Evolutionary conservation across 2,888 invertebrate genomes (phyloP), one percentile per base, ranked within the genome.

Genomic region (Macropis europaea): DNA sequence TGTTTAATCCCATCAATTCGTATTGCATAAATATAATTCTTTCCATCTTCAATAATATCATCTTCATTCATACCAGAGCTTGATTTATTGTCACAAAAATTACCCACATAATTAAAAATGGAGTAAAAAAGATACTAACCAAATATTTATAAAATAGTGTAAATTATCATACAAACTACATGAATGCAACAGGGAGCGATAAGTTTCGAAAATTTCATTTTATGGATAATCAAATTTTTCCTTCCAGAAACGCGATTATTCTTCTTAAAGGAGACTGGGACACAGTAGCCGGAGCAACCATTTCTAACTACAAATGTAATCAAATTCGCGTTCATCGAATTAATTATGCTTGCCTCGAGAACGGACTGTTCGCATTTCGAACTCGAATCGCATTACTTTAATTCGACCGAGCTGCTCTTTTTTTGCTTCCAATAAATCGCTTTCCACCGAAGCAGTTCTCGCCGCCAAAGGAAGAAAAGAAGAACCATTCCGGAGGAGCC

Each of bases 321-420:
- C 50, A 38, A 59, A 57, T 64, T 47, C 32, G 11, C 56, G 47
- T 57, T 45, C 32, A 69, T 64, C 69, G 57, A 64, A 69, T 69
- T 45, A 59, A 40, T 57, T 50, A 24, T 15, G 24, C 5, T 53
- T 28, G 32, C 50, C 59, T 34, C 32, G 7, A 15, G 7, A 15
- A 1, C 13, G 13, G n/a, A 7, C n/a, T 24, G 2, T 26, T 9
- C 32, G 38, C 32, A 17, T 30, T 22, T 40, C 26, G 30, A 70
- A 36, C 24, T 13, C 38, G 28, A 60, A 59, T 60, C 59, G 42
- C 59, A 32, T 70, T 54, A 54, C 53, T 60, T 54, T 42, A 15
- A 54, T 59, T 57, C 64, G 22, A 11, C 48, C 50, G 4, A 50
- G 57, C 36, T n/a, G 19, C 17, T 13, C 38, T n/a, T 19, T 13